Base-by-base conservation (phyloP, 2,888 invertebrate genomes). In the Heliconius ethilla region DNA sequence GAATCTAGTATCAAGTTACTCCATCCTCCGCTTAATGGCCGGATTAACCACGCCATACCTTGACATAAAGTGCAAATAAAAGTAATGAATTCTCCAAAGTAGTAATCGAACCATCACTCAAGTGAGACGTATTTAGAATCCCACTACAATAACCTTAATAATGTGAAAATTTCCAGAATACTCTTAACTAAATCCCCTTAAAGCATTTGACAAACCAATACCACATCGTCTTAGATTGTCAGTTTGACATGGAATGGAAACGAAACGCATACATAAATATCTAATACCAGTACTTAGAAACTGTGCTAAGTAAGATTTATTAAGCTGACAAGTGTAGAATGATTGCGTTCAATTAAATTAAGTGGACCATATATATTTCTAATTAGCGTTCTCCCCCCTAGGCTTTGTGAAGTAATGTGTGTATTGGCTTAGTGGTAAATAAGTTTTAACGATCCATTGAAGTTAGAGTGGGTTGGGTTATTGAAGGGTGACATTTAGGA, bases 331-430 rank as follows among this genome's bases (percentile, higher is more conserved):
- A 72, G 59, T 72, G 72, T 72, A 59, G 72, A 72, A 25, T 59
- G 59, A 72, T 72, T 72, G 72, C 72, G 59, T 72, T 72, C 72
- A 72, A 59, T 72, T 72, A 72, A 72, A 72, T 59, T 72, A 72
- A 72, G 59, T 72, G 37, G 72, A 72, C 37, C 72, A 59, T 37
- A 72, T 72, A 72, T 72, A 72, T 72, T 59, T 59, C 37, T 72
- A 72, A 72, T 72, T 72, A 72, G 72, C n/a, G 33, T 37, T 72
- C 25, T 15, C 72, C 59, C 33, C n/a, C 22, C 33, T 2, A 33
- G 59, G 72, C 59, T 25, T 59, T 59, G 59, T 72, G 6, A 33
- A 25, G 37, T 72, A 59, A 72, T 55, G 72, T 59, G 29, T 40
- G 69, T 25, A 6, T 25, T 45, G 69, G 69, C 25, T 45, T 69